Percentiles rank a stretch among this genome's conserved stretches.
Evolutionary conservation across 1,140 invertebrate genomes (phyloP).

Genomic region (Drosophila santomea): DNA sequence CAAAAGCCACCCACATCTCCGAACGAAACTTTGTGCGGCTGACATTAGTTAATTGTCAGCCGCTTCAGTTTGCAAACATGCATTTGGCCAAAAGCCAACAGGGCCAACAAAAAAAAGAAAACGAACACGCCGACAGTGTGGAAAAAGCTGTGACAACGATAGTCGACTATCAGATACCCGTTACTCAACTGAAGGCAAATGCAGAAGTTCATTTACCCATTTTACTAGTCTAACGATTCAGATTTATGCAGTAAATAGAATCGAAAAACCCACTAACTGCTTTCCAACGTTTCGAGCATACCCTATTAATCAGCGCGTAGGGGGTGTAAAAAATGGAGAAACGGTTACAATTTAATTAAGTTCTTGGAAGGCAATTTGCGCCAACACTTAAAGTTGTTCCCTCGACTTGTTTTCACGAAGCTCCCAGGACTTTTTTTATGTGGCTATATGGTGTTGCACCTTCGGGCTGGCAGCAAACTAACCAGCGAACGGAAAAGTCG

Average conservation of each 20-base stretch:
- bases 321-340: slow-evolving; percentile 23
- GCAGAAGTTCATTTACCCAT: no score
- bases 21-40: slow-evolving; percentile 45
- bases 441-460: slow-evolving; percentile 40
- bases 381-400: slow-evolving; percentile 58
- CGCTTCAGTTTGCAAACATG: slow-evolving; percentile 62
- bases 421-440: slow-evolving; percentile 12
- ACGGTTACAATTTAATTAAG: slow-evolving; percentile 76
- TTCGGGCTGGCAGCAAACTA: slow-evolving; percentile 11
- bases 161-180: no score
- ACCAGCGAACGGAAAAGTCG: slow-evolving; percentile 17
- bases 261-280: neutral
- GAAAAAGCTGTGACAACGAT: neutral
- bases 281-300: no score
- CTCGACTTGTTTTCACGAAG: slow-evolving; percentile 9
- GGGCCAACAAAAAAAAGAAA: slow-evolving; percentile 29
- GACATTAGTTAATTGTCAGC: slow-evolving; percentile 79
- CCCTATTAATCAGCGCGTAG: no score
- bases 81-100: slow-evolving; percentile 74
- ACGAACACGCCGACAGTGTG: slow-evolving; percentile 4
- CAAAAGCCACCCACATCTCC: slow-evolving; percentile 44
- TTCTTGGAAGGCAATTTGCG: slow-evolving; percentile 63
- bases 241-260: neutral
- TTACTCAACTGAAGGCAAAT: no score
- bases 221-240: no score